These are phyloP conservation scores for Rhincodon typus DNA, from an alignment of 2,797 vertebrate genomes.

Conservation along the genomic window DNA sequence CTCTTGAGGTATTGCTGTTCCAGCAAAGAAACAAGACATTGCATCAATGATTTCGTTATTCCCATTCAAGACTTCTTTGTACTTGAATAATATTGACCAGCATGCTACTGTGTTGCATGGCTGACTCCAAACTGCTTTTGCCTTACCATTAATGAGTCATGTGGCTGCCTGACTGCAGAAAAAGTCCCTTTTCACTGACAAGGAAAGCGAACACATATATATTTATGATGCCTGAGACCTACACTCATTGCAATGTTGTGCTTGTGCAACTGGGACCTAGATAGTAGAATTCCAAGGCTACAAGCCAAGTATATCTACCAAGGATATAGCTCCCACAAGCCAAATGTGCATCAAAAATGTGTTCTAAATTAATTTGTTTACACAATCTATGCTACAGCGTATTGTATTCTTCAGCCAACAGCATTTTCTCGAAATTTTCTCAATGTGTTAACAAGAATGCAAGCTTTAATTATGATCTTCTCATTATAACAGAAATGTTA, in stretches of 20 bases:
- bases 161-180: background rate
- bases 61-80: background rate
- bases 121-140: background rate
- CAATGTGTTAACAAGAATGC: background rate
- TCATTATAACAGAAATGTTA: background rate
- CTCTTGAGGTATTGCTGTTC: background rate
- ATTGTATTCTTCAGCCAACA: constrained; percentile 1
- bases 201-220: background rate
- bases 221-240: background rate
- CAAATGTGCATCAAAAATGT: background rate
- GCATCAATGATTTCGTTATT: background rate
- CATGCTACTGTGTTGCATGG: background rate
- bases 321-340: background rate
- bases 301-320: background rate
- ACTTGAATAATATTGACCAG: constrained; percentile 22
- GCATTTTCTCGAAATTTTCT: background rate
- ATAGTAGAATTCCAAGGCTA: background rate
- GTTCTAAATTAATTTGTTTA: constrained; percentile 21
- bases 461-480: background rate
- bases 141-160: background rate
- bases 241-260: background rate
- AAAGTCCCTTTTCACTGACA: background rate
- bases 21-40: background rate
- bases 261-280: background rate
- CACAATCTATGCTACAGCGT: background rate